A percentile compares a stretch with the other conserved stretches of the same genome.
phyloP scores from a whole-genome alignment of 2,113 vertebrate species.

The Xyrauchen texanus region DNA sequence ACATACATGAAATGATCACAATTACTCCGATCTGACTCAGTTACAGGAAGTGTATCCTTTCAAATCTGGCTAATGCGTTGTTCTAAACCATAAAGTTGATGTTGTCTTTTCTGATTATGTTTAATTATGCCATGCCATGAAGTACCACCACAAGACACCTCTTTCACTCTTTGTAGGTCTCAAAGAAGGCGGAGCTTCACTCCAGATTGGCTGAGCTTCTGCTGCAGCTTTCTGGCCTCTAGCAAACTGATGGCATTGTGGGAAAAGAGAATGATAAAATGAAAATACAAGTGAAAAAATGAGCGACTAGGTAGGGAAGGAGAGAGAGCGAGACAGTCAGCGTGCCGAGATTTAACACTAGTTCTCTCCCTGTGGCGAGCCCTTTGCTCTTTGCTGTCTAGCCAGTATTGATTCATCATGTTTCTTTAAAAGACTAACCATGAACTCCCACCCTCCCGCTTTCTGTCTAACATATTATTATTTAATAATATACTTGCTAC shows the following conservation, averaged over 20 bases:
- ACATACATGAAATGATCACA: no score
- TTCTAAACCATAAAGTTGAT: background rate
- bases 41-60: background rate
- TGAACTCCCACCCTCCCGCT: background rate
- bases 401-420: conserved; percentile 5
- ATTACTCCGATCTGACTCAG: no score
- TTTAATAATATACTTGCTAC: conserved; percentile 9
- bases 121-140: background rate
- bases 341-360: conserved; percentile 33
- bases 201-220: conserved; percentile 81
- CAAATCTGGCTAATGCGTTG: background rate
- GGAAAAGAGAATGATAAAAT: conserved; percentile 76
- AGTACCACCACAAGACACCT: conserved; percentile 13
- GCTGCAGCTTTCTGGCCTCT: conserved; percentile 77
- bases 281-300: conserved; percentile 82
- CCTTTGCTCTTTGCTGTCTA: background rate
- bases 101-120: background rate
- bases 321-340: background rate
- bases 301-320: conserved; percentile 50
- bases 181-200: conserved; percentile 79
- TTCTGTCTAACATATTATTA: background rate
- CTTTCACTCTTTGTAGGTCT: conserved; percentile 69
- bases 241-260: conserved; percentile 75
- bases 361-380: conserved; percentile 1
- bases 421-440: conserved; percentile 22